Base-by-base conservation (phyloP, 2,113 vertebrate species). In the Solea solea region DNA sequence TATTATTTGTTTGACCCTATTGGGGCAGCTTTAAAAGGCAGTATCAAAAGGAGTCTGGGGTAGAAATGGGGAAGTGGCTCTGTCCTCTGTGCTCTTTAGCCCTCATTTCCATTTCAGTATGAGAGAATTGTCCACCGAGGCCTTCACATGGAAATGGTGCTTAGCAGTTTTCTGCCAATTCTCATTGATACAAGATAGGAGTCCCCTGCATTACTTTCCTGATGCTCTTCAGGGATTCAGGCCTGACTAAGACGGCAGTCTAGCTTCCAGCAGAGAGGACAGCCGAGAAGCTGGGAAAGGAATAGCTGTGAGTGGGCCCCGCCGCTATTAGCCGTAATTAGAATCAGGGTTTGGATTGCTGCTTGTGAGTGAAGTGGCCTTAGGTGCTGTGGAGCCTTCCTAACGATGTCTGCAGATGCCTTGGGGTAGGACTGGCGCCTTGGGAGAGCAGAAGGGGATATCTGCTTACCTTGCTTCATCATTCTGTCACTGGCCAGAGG, bases 61-160 rank as follows among this genome's bases (percentile, higher is more conserved):
- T 28, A 14, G 5, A 54, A 14, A 13, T 1, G 39, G 39, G 21
- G 61, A 9, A 27, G 21, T 21, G 10, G 15, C 45, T 42, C 27
- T 3, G 25, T 50, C 56, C 46, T 52, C 49, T 51, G 28, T 54
- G 55, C 39, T 82, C 28, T 67, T 52, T 28, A 44, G 48, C 65
- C 55, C 39, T 25, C 15, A 2, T 46, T 64, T 76, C 87, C 85
- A 74, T 34, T 34, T 4, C 5, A 34, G 34, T 76, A 65, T 41
- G 50, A 84, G 69, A 65, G 63, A 72, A 76, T 40, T 48, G 60
- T 86, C 64, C 52, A 52, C 52, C 25, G 0, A 7, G 70, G 69
- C 88, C 89, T 93, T 93, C 64, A 91, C 89, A 91, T 90, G 88
- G 69, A 91, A 92, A 91, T 88, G 56, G 51, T 50, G 55, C 52